phyloP scores from a whole-genome alignment of 2,113 vertebrate genomes.

The Muntiacus muntjak region DNA sequence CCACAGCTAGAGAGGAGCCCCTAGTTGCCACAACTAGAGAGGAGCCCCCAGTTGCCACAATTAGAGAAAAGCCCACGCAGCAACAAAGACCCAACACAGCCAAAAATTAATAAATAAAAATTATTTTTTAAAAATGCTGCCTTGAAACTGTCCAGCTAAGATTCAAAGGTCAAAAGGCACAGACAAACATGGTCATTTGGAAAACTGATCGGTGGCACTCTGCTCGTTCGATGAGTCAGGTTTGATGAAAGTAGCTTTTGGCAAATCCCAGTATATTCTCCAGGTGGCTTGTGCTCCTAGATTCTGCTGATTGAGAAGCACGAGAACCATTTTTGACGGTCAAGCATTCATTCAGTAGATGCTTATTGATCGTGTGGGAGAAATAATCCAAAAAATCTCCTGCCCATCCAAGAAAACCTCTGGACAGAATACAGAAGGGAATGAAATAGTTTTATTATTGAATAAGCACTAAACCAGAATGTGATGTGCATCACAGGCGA shows the following conservation, averaged over 20 bases:
- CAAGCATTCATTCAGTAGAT: not conserved
- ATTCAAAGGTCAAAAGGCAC: not conserved
- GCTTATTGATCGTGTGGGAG: not conserved
- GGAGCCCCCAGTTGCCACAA: not conserved
- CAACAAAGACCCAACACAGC: not conserved
- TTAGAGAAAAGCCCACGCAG: not conserved
- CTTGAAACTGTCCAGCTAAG: not conserved
- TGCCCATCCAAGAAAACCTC: not conserved
- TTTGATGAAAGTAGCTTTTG: not conserved
- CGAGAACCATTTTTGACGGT: not conserved
- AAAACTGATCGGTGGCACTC: not conserved
- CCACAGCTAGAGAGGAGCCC: not conserved
- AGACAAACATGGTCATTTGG: not conserved
- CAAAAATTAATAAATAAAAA: not conserved
- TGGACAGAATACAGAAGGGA: not conserved
- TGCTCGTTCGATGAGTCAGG: not conserved
- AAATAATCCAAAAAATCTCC: not conserved
- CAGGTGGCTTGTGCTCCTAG: not conserved
- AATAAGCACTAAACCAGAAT: not conserved
- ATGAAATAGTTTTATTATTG: not conserved
- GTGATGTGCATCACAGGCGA: accelerated
- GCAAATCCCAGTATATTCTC: not conserved
- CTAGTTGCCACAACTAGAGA: not conserved
- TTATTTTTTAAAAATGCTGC: not conserved
- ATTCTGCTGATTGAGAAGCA: not conserved